These are phyloP conservation scores for Champsocephalus gunnari DNA, from an alignment of 2,797 vertebrate species.

Conservation along the genomic window DNA sequence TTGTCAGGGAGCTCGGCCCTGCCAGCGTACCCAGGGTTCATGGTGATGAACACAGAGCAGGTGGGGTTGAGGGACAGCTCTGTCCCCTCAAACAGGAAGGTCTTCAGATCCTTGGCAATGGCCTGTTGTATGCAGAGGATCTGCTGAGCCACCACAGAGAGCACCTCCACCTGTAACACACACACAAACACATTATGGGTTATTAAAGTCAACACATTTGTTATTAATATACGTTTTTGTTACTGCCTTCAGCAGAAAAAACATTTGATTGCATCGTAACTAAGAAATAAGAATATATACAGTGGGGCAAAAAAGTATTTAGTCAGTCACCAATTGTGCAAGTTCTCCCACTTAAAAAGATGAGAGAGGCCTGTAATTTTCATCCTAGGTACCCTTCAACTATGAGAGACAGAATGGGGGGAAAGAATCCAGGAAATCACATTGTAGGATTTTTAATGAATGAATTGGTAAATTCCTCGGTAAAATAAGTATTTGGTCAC, in stretches of 20 bases:
- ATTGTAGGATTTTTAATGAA: too few species aligned
- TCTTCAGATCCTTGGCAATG: conserved; percentile 87
- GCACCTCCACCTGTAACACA: conserved; percentile 90
- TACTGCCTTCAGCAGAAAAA: neutral
- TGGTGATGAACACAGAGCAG: conserved; percentile 95
- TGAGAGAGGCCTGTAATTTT: too few species aligned
- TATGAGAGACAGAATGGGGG: too few species aligned
- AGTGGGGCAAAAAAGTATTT: too few species aligned
- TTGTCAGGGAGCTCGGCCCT: conserved; percentile 95
- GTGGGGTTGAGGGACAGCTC: conserved; percentile 93
- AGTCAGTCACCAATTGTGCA: too few species aligned
- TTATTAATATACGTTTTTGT: neutral
- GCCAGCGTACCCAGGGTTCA: conserved; percentile 97
- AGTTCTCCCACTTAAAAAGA: too few species aligned
- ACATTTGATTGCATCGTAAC: neutral
- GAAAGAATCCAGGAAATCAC: too few species aligned
- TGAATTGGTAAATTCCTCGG: too few species aligned
- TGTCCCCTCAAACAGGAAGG: conserved; percentile 93
- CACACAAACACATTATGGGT: neutral
- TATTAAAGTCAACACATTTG: neutral
- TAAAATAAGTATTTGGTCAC: too few species aligned
- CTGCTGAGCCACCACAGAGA: conserved; percentile 96
- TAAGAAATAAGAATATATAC: neutral
- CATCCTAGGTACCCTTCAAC: too few species aligned
- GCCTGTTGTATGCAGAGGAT: conserved; percentile 96